Percentiles rank a stretch among this genome's conserved stretches.
Evolutionary conservation across 2,888 invertebrate genomes (phyloP).

Genomic region (Cataglyphis cursor): DNA sequence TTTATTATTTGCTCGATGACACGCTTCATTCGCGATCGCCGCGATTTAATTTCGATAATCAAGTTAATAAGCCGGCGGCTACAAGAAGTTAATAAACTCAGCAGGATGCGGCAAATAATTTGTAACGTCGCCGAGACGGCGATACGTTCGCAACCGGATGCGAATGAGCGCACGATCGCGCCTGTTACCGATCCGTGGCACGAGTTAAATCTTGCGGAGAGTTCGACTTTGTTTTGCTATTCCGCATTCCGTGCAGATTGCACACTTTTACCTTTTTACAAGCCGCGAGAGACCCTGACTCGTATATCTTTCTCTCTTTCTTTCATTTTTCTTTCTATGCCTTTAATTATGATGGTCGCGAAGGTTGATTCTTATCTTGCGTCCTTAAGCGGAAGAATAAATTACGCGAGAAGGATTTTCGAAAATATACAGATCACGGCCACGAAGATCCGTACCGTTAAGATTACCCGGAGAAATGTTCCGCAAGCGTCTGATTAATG

Average conservation of each 20-base stretch:
- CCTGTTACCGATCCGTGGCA: conserved; percentile 59
- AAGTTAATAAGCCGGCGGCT: not conserved
- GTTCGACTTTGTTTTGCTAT: conserved; percentile 66
- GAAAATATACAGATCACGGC: conserved; percentile 13
- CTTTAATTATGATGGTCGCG: conserved; percentile 36
- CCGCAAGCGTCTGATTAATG: conserved; percentile 36
- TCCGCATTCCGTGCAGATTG: conserved; percentile 76
- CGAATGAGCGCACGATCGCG: conserved; percentile 24
- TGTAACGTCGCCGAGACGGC: conserved; percentile 38
- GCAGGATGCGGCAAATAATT: conserved; percentile 35
- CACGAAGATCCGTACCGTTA: conserved; percentile 36
- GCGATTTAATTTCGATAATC: conserved; percentile 24
- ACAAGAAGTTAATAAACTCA: conserved; percentile 34
- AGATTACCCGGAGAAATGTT: conserved; percentile 35
- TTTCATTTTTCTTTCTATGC: not conserved
- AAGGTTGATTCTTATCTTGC: conserved; percentile 13
- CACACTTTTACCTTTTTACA: conserved; percentile 64
- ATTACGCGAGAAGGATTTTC: conserved; percentile 14
- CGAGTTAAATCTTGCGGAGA: conserved; percentile 58
- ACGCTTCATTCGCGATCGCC: not conserved
- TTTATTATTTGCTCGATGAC: not conserved
- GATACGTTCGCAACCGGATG: conserved; percentile 56
- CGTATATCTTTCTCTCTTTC: not conserved
- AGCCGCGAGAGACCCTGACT: not conserved
- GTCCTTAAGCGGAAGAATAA: conserved; percentile 26